Percentiles rank a stretch among this genome's conserved stretches.
Conservation (phyloP, 2,113 vertebrate genomes). For the Oxyruncus cristatus region DNA sequence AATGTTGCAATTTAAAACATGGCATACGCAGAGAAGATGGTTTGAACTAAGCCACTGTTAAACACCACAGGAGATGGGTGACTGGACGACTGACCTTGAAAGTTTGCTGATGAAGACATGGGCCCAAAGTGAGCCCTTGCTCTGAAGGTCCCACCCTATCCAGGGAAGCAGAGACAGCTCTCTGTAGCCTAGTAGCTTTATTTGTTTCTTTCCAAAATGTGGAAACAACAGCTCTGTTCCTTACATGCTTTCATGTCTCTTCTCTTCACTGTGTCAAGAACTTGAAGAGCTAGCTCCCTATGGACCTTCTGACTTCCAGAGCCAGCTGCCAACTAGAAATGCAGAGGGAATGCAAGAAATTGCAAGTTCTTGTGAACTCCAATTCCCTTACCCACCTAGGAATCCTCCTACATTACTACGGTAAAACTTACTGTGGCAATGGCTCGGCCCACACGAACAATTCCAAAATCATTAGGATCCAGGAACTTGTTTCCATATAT, state of each 20-base stretch:
- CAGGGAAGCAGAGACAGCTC: not conserved
- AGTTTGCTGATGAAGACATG: not conserved
- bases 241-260: not conserved
- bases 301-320: not conserved
- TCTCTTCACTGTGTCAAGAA: not conserved
- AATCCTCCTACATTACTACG: not conserved
- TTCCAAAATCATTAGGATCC: slow-evolving; percentile 88
- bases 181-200: not conserved
- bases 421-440: slow-evolving; percentile 83
- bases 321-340: not conserved
- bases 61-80: accelerated
- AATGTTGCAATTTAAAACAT: not conserved
- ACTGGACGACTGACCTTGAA: not conserved
- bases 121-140: not conserved
- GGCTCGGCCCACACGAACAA: slow-evolving; percentile 89
- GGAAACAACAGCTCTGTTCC: not conserved
- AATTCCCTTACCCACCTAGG: not conserved
- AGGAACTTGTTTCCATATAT: slow-evolving; percentile 78
- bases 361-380: not conserved
- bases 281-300: not conserved
- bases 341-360: not conserved
- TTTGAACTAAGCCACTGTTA: not conserved
- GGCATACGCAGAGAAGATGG: not conserved
- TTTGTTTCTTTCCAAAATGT: not conserved
- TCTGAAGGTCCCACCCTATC: not conserved